Evolutionary conservation across 1,140 invertebrate species (phyloP), one percentile per base, ranked within the genome.

Genomic region (Caenorhabditis brenneri): DNA sequence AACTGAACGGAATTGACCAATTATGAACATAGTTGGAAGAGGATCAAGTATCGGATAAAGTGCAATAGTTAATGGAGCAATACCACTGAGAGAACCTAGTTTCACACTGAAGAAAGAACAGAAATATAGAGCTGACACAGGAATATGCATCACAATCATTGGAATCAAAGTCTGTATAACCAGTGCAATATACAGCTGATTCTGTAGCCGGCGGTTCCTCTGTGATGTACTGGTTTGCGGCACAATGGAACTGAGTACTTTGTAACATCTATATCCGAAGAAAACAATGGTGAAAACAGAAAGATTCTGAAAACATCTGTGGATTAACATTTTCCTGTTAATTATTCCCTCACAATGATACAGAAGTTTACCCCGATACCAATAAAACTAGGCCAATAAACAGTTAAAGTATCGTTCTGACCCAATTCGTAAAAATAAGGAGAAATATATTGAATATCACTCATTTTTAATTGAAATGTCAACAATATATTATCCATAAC

Each of bases 321-420:
- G 10, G 22, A 29, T 58, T 24, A 29, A 29, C 12, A 29, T 7
- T 0, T 7, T 9, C 27, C 33, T n/a, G 6, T 0, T 65, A 15
- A 15, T 33, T 65, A 16, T 33, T 15, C 3, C 16, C 58, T 33
- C 16, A 65, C 58, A 6, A 65, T 65, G 3, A 65, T 65, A 36
- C 29, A 33, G 4, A n/a, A 65, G 31, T 65, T 65, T 9, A 65
- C 31, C 15, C 58, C 58, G 16, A 65, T 65, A 3, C 58, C 58
- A 65, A 65, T 16, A 36, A 65, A 65, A 65, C 58, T 65, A 7
- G 58, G 58, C 58, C 58, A 65, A 16, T 65, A 65, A 36, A 65
- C 36, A 19, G 6, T n/a, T 31, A 65, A 5, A 33, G 12, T 33
- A 15, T n/a, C 58, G 19, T 65, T 36, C 19, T 65, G 4, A 3